Evolutionary conservation across 2,113 vertebrate genomes (phyloP), one percentile per base, ranked within the genome.

Genomic region (Desmodus rotundus): DNA sequence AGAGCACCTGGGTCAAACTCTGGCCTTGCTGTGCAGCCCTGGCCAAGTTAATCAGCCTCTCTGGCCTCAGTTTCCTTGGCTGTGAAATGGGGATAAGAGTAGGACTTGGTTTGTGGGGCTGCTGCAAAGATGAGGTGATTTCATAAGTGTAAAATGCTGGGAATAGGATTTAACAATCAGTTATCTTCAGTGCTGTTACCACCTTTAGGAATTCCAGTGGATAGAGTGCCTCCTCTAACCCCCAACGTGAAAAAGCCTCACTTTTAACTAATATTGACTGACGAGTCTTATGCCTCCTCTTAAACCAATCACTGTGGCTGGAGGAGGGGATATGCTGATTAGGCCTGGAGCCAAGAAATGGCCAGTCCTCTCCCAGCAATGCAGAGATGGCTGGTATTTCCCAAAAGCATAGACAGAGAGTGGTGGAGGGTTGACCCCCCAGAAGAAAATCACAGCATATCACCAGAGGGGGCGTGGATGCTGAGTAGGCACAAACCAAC

Each of bases 71-170:
- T 41, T 50, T 72, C 28, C 76, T 52, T 50, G 20, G 50, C 28
- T 41, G 63, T 73, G 84, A 73, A 63, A 61, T 65, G 77, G 20
- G 84, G 65, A 20, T 81, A 73, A 81, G 50, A 80, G 61, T 28
- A 6, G 24, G 17, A 26, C 63, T 54, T 70, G 38, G 9, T 26
- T 38, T 31, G 43, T 72, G 26, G 54, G 54, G 2, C 16, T 65
- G 20, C 52, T 54, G 58, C 19, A 83, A 63, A 41, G 76, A 38
- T 20, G 20, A 16, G 31, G 14, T 36, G 82, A 83, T 56, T 38
- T 58, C 8, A 3, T 41, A 58, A 26, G 61, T 87, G 28, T 43
- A 5, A 52, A 52, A 56, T 4, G 17, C 33, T 41, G 2, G 65
- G 85, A 73, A 22, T 13, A n/a, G 54, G 52, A n/a, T 43, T 52